Evolutionary conservation across 2,113 vertebrate species (phyloP).

Genomic region (Falcunculus frontatus): DNA sequence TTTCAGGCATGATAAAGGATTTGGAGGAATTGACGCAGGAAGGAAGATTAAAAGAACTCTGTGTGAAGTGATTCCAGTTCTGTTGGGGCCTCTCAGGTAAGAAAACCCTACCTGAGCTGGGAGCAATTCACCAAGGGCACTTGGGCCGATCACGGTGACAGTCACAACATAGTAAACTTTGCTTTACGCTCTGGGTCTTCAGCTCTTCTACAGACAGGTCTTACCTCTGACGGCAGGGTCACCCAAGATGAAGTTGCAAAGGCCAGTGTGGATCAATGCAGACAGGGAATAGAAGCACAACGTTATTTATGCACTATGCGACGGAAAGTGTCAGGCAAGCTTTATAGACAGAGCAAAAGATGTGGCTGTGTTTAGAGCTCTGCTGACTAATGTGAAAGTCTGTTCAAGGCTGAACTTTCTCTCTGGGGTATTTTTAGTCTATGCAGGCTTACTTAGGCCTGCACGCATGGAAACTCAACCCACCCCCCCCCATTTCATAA

Average conservation of each 20-base stretch:
- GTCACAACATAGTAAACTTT: not conserved
- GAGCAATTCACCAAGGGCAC: not conserved
- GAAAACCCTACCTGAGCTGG: not conserved
- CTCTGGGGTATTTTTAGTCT: not conserved
- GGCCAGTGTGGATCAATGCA: not conserved
- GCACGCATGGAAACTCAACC: not conserved
- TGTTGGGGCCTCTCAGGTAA: not conserved
- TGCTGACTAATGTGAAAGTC: not conserved
- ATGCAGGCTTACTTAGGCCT: not conserved
- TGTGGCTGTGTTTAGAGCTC: not conserved
- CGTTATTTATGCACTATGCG: not conserved
- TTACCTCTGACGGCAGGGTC: not conserved
- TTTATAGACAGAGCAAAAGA: not conserved
- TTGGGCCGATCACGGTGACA: fast-evolving
- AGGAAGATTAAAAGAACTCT: not conserved
- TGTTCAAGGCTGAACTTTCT: not conserved
- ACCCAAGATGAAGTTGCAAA: constrained; percentile 17
- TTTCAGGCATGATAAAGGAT: not conserved
- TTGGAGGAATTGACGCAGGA: not conserved
- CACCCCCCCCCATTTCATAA: not conserved
- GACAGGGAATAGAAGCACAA: not conserved
- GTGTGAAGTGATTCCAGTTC: not conserved
- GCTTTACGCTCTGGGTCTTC: not conserved
- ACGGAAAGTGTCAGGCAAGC: not conserved
- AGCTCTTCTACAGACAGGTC: not conserved